Evolutionary conservation across 2,113 vertebrate genomes (phyloP).

Genomic region (Oenanthe melanoleuca): DNA sequence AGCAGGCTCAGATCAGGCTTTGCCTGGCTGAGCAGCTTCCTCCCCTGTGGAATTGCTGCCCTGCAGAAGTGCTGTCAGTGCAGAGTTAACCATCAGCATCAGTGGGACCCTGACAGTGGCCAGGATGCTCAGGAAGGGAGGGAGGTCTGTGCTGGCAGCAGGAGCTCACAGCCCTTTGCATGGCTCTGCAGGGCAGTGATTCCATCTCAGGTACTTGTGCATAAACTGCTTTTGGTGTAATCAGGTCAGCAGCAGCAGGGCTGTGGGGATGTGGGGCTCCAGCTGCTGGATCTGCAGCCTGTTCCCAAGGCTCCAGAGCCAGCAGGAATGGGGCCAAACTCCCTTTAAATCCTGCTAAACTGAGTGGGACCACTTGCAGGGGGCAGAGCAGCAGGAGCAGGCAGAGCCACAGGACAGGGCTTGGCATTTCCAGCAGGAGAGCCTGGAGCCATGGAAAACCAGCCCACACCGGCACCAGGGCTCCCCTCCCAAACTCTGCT

Average conservation of each 20-base stretch:
- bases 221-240: neutral
- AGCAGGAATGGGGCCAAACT: neutral
- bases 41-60: neutral
- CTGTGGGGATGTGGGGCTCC: neutral
- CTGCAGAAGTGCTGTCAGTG: neutral
- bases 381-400: neutral
- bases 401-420: neutral
- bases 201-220: neutral
- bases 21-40: neutral
- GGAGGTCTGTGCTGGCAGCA: neutral
- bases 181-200: neutral
- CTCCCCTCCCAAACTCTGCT: neutral
- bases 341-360: neutral
- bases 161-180: neutral
- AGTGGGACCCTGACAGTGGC: neutral
- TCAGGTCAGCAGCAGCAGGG: neutral
- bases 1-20: neutral
- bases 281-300: neutral
- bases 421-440: neutral
- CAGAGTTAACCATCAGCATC: neutral
- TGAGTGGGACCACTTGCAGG: accelerated
- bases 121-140: neutral
- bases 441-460: neutral
- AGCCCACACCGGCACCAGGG: accelerated
- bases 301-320: neutral